phyloP scores from a whole-genome alignment of 2,888 invertebrate species.

The Allolobophora icterica region DNA sequence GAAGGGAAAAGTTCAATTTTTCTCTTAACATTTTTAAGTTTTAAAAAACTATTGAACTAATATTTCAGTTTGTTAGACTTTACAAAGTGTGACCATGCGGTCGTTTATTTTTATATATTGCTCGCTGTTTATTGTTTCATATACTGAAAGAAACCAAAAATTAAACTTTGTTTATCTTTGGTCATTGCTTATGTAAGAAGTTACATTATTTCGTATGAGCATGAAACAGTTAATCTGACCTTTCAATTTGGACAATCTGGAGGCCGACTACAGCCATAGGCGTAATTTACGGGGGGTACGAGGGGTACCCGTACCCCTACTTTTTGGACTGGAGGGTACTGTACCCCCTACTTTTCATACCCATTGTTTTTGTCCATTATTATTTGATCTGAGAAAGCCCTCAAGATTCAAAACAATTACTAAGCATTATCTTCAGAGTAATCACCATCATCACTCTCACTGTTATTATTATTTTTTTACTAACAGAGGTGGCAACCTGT shows the following conservation, averaged over 20 bases:
- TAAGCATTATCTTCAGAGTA: no score
- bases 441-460: no score
- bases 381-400: no score
- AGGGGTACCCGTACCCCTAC: no score
- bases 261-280: no score
- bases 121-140: background rate
- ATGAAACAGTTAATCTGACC: background rate
- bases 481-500: no score
- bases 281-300: no score
- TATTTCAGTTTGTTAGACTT: background rate
- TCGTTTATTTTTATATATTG: conserved; percentile 15
- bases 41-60: background rate
- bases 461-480: no score
- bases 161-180: background rate
- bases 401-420: no score
- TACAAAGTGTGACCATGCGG: conserved; percentile 1
- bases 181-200: background rate
- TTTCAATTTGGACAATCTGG: background rate
- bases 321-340: no score
- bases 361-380: no score
- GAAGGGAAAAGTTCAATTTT: background rate
- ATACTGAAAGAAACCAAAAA: background rate
- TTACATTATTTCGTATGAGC: background rate
- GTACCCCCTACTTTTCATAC: no score
- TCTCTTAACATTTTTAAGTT: background rate